Evolutionary conservation across 2,113 vertebrate species (phyloP), one percentile per base, ranked within the genome.

Genomic region (Lycaon pictus): DNA sequence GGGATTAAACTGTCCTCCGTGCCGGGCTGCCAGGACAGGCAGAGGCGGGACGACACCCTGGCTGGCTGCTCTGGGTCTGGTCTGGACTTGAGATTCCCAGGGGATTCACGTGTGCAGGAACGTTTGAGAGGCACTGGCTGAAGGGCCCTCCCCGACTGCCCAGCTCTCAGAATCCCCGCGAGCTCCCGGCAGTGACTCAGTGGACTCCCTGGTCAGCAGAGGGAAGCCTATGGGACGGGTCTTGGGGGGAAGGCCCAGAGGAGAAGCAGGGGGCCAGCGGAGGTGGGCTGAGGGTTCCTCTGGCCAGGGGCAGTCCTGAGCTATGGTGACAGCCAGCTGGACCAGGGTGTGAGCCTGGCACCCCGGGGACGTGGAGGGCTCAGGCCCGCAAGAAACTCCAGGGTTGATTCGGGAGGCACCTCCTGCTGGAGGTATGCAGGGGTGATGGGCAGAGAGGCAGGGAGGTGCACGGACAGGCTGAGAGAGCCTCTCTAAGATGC

Each of bases 321-420:
- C 98, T 95, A 98, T 97, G 97, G 99, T 99, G 99, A 99, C 99
- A 99, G 99, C 99, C 99, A 98, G 98, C 98, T 98, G 99, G 99
- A 99, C 99, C 99, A 99, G 98, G 99, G 98, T 98, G 98, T 98
- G 82, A 98, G 99, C 99, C 99, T 99, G 98, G 99, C 98, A 98
- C 98, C 99, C 99, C 98, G 99, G 99, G 99, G 43, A 6, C 98
- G 98, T 99, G 99, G 99, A 98, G 98, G 97, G 97, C 98, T 99
- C 99, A 98, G 99, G 99, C 98, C 99, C 98, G 98, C 98, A 98
- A 99, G 98, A 98, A 99, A 99, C 85, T 98, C 87, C 91, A 90
- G 97, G 98, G 95, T 97, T 96, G 96, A 97, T 96, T 93, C 1
- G 1, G 13, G 94, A 81, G 96, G 95, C 0, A 7, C 97, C 92